Evolutionary conservation across 2,888 invertebrate genomes (phyloP).

Genomic region (Phengaris arion): DNA sequence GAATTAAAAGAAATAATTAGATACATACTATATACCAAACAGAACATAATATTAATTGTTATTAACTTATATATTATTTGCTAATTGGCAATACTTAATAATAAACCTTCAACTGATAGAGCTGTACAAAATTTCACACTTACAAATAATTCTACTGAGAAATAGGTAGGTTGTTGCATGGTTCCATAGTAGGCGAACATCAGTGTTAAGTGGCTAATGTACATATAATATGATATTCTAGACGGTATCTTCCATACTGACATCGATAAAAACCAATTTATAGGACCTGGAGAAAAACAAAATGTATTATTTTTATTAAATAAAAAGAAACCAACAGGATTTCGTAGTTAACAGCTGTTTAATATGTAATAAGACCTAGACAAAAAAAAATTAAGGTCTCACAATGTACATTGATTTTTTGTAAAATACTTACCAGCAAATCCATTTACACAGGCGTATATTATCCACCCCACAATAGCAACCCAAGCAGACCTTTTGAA

Average conservation of each 20-base stretch:
- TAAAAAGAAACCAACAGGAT: no score
- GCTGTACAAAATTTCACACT: conserved; percentile 5
- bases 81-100: no score
- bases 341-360: no score
- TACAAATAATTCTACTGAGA: conserved; percentile 43
- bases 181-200: conserved; percentile 45
- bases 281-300: conserved; percentile 51
- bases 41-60: no score
- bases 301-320: no score
- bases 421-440: conserved; percentile 55
- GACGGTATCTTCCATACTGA: conserved; percentile 64
- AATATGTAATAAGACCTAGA: no score
- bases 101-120: no score
- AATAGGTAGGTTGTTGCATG: conserved; percentile 43
- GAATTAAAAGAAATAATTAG: no score
- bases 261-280: conserved; percentile 66
- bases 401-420: no score
- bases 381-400: no score
- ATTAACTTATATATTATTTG: no score
- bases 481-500: conserved; percentile 56
- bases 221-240: conserved; percentile 69
- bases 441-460: conserved; percentile 57
- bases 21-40: no score
- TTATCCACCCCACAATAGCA: conserved; percentile 53
- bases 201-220: conserved; percentile 65